Base-by-base conservation (phyloP, 1,140 invertebrate genomes). In the Drosophila rufa region DNA sequence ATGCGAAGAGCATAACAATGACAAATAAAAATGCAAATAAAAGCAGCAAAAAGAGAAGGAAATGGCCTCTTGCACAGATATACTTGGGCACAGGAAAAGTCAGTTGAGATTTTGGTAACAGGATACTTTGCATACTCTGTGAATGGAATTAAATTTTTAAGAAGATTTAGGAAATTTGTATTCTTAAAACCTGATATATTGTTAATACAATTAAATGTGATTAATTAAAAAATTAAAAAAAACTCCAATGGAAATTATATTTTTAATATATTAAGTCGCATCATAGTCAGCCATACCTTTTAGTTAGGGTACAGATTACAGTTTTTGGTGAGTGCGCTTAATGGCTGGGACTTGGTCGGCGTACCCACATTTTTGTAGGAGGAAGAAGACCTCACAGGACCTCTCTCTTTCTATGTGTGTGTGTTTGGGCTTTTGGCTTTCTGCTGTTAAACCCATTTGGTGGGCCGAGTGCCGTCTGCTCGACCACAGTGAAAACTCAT, bases 401-500 rank as follows among this genome's bases (percentile, higher is more conserved):
- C 12, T 4, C 36, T 38, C 36, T 38, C 36, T 57, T 45, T 65
- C 51, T 61, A n/a, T 11, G 8, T 36, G 33, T 50, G 81, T 79
- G 71, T 71, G 57, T 73, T 76, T 83, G 73, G 76, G 51, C 85
- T 80, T 80, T 84, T 89, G 84, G 83, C 83, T 87, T 87, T 87
- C 56, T 80, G 80, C 48, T 70, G 80, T 87, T 87, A 83, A 87
- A 68, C 80, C 80, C 80, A 78, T 80, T 76, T 69, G 76, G 75
- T 62, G 66, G 58, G 53, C 67, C 47, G 65, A 59, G n/a, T 27
- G 55, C 60, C 50, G 64, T 61, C 59, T 77, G 58, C 69, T 69
- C 80, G 73, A 89, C 84, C 85, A 70, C 85, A 90, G 85, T 90
- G 85, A 90, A 89, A 90, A 89, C 81, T 89, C 85, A 89, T 89